These are phyloP conservation scores for Probaryconus sp. DNA, from an alignment of 1,140 invertebrate genomes.

Conservation along the genomic window DNA sequence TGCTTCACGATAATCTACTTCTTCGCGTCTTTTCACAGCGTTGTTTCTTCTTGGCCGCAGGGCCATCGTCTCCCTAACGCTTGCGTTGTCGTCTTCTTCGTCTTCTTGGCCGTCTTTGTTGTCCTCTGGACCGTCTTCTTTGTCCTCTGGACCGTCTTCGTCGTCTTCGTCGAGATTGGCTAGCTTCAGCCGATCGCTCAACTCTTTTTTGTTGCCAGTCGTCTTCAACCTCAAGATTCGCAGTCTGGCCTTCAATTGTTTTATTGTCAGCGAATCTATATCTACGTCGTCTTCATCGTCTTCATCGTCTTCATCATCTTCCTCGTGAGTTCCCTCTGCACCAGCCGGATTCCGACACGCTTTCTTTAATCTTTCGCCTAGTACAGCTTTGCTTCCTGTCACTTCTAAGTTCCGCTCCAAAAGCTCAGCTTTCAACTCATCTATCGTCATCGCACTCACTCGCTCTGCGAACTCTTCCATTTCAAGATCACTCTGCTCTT, in stretches of 20 bases:
- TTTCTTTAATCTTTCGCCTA: too few species aligned
- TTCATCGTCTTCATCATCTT: neutral
- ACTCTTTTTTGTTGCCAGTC: slow-evolving; percentile 12
- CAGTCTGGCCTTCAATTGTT: slow-evolving; percentile 14
- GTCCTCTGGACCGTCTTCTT: too few species aligned
- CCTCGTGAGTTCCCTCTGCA: too few species aligned
- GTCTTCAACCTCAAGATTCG: slow-evolving; percentile 7
- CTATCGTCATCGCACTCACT: too few species aligned
- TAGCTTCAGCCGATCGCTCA: neutral
- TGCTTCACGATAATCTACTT: neutral
- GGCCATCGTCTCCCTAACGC: neutral
- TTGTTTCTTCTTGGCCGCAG: slow-evolving; percentile 1
- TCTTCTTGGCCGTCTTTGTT: slow-evolving; percentile 1
- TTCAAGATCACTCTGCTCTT: too few species aligned
- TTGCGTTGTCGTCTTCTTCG: neutral
- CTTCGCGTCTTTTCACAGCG: too few species aligned
- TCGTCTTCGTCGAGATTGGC: slow-evolving; percentile 2
- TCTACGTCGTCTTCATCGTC: slow-evolving; percentile 10
- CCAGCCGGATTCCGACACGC: too few species aligned
- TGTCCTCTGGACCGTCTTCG: too few species aligned
- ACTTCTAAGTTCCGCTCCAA: too few species aligned
- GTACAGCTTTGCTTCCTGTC: too few species aligned
- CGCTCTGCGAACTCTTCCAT: too few species aligned
- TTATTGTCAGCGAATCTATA: slow-evolving; percentile 7
- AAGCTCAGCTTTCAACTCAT: too few species aligned